phyloP scores from a whole-genome alignment of 2,888 invertebrate genomes.

The Ctena decussata region DNA sequence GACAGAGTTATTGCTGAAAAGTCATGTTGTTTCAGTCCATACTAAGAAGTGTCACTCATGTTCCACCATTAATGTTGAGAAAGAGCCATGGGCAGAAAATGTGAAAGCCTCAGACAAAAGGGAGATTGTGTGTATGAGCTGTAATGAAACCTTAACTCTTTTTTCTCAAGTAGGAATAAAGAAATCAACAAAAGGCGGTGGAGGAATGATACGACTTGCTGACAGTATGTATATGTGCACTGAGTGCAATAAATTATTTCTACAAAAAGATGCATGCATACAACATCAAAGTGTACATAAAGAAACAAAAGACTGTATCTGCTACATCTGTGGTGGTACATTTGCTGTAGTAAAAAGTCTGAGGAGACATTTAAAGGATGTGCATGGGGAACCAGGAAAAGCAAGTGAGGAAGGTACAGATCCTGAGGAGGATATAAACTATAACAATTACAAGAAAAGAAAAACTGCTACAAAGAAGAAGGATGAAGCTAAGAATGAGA shows the following conservation, averaged over 20 bases:
- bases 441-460: background rate
- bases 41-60: slow-evolving; percentile 13
- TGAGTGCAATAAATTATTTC: background rate
- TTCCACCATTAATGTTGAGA: slow-evolving; percentile 9
- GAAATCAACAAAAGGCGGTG: background rate
- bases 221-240: background rate
- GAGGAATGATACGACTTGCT: background rate
- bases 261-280: background rate
- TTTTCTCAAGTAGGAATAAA: background rate
- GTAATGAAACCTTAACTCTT: background rate
- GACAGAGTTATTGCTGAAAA: background rate
- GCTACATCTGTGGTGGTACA: background rate
- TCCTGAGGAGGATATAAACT: background rate
- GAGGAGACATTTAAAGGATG: background rate
- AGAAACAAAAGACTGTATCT: background rate
- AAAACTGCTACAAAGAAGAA: background rate
- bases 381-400: background rate
- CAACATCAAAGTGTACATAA: background rate
- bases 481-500: too few relatives aligned
- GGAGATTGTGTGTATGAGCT: background rate
- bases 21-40: slow-evolving; percentile 34
- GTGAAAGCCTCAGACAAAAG: background rate
- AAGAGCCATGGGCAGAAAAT: slow-evolving; percentile 19
- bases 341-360: background rate
- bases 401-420: background rate